Percentiles rank a stretch among this genome's conserved stretches.
Conservation (phyloP, 2,113 vertebrate species). For the Rhabdomys dilectus region DNA sequence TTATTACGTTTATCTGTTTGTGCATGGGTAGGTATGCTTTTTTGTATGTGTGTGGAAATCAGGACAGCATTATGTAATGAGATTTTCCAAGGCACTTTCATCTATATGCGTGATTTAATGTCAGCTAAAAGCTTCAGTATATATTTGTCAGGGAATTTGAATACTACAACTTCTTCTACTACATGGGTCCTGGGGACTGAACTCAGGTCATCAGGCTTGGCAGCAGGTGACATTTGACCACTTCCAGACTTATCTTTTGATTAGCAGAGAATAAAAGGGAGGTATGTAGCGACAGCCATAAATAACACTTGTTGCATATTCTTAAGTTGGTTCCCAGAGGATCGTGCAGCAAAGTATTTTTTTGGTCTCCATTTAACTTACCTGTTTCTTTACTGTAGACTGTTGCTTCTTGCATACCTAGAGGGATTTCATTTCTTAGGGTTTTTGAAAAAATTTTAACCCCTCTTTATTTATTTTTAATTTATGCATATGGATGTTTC, state of each 20-base stretch:
- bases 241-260: conserved; percentile 50
- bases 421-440: conserved; percentile 73
- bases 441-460: conserved; percentile 49
- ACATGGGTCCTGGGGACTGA: not conserved
- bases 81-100: not conserved
- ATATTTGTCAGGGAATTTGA: not conserved
- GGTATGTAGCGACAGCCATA: conserved; percentile 66
- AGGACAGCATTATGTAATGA: not conserved
- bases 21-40: not conserved
- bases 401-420: conserved; percentile 63
- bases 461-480: not conserved
- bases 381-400: conserved; percentile 66
- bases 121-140: not conserved
- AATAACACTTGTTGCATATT: conserved; percentile 81
- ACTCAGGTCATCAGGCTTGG: not conserved
- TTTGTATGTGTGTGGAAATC: not conserved
- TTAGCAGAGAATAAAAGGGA: conserved; percentile 63
- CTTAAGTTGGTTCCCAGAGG: conserved; percentile 75
- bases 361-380: conserved; percentile 80
- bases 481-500: not conserved
- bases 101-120: not conserved
- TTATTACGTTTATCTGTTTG: not conserved
- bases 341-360: conserved; percentile 76
- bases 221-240: not conserved
- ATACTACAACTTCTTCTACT: not conserved